phyloP scores from a whole-genome alignment of 2,888 invertebrate genomes.

The Ethmia dodecea region DNA sequence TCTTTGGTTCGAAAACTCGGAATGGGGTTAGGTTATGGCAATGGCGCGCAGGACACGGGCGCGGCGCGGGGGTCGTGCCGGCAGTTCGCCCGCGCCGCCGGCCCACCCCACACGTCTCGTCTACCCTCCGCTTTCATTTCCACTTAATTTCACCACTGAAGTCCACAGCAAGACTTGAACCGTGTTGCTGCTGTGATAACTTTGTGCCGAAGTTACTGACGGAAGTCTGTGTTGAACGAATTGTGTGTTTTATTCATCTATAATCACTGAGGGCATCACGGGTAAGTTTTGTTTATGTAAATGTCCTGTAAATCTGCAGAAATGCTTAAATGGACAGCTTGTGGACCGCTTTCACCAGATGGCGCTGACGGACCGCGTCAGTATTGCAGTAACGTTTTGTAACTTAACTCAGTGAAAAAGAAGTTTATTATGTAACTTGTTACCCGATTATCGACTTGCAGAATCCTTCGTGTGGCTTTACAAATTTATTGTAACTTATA shows the following conservation, averaged over 20 bases:
- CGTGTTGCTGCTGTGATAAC: too few species aligned
- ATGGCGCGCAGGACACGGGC: constrained; percentile 34
- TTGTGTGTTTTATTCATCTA: too few species aligned
- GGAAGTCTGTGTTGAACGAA: too few species aligned
- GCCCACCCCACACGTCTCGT: constrained; percentile 31
- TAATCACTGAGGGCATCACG: too few species aligned
- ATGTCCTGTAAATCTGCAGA: too few species aligned
- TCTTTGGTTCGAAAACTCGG: constrained; percentile 34
- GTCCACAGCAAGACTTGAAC: too few species aligned
- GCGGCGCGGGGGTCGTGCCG: constrained; percentile 21
- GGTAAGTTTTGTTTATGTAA: background rate
- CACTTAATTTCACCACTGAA: too few species aligned
- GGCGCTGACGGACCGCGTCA: constrained; percentile 51
- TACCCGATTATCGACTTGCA: too few species aligned
- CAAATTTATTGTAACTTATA: too few species aligned
- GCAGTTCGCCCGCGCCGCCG: constrained; percentile 47
- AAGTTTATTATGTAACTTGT: constrained; percentile 39
- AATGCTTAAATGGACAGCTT: too few species aligned
- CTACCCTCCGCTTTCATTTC: constrained; percentile 11
- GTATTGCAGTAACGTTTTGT: constrained; percentile 58
- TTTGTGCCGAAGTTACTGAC: too few species aligned
- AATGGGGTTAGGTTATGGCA: constrained; percentile 43
- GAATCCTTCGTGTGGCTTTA: too few species aligned
- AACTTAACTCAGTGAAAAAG: constrained; percentile 27
- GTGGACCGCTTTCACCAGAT: constrained; percentile 37